Evolutionary conservation across 2,888 invertebrate genomes (phyloP), one percentile per base, ranked within the genome.

Genomic region (Uropetala carovei): DNA sequence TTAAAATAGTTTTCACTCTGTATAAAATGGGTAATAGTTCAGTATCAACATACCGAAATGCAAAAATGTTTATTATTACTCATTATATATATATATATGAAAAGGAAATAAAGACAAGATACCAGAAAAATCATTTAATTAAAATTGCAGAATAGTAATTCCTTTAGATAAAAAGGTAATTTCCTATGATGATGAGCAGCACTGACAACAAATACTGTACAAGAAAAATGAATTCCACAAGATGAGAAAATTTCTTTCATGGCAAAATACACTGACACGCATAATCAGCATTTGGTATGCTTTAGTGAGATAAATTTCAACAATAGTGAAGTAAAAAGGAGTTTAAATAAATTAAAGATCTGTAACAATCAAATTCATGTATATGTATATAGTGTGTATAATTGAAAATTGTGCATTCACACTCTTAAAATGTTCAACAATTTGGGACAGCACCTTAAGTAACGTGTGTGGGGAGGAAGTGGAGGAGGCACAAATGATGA

Each of bases 121-220:
- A 89, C 89, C 64, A 89, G 89, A 89, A 89, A 89, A 89, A 89
- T 89, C 89, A 89, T 89, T 89, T 89, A 89, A 89, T 89, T 89
- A 43, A 89, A 89, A 89, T 89, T 89, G 89, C 89, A 68, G 89
- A 43, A 89, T 64, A 89, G 89, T 64, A 89, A 89, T 89, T 89
- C 89, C 89, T 89, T 75, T 89, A 64, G 89, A 89, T 89, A 89
- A 89, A 89, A 89, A 89, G 89, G 89, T 68, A 89, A 89, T 89
- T 68, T 89, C 64, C 89, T 89, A 89, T 89, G 56, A 43, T 64
- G 89, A 89, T 89, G 89, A 89, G 89, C 89, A 89, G 89, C 89
- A 89, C 89, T 89, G 89, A 89, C 89, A 89, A 68, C 89, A 89
- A 89, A 89, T 89, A 89, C 64, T 89, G 89, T 89, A 89, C 89